phyloP scores from a whole-genome alignment of 2,797 vertebrate species.

The Erpetoichthys calabaricus region DNA sequence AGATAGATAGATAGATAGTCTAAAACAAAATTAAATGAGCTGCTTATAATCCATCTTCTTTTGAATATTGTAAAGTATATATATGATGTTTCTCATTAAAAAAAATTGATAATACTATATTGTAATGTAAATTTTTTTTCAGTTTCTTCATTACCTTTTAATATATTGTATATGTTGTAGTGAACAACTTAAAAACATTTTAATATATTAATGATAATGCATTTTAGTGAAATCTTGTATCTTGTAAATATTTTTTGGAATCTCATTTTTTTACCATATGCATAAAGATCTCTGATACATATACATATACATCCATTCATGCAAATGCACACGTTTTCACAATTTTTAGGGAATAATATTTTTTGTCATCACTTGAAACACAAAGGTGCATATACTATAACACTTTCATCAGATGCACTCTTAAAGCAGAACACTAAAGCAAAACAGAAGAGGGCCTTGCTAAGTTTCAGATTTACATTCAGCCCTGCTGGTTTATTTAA shows the following conservation, averaged over 20 bases:
- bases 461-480: neutral
- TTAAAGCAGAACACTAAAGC: neutral
- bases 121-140: too few species aligned
- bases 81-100: too few species aligned
- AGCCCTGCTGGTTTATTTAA: neutral
- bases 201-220: too few species aligned
- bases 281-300: neutral
- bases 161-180: too few species aligned
- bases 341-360: neutral
- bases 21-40: too few species aligned
- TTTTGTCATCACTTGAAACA: neutral
- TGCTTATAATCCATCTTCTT: too few species aligned
- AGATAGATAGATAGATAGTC: too few species aligned
- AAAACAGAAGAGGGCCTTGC: neutral
- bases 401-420: neutral
- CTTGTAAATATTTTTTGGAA: neutral
- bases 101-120: too few species aligned
- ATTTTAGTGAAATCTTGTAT: too few species aligned
- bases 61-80: too few species aligned
- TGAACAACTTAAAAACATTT: too few species aligned
- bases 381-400: neutral
- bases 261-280: neutral
- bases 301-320: neutral
- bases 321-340: neutral
- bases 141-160: too few species aligned